Evolutionary conservation across 2,797 vertebrate genomes (phyloP), one percentile per base, ranked within the genome.

Genomic region (Sebastes oblongus): DNA sequence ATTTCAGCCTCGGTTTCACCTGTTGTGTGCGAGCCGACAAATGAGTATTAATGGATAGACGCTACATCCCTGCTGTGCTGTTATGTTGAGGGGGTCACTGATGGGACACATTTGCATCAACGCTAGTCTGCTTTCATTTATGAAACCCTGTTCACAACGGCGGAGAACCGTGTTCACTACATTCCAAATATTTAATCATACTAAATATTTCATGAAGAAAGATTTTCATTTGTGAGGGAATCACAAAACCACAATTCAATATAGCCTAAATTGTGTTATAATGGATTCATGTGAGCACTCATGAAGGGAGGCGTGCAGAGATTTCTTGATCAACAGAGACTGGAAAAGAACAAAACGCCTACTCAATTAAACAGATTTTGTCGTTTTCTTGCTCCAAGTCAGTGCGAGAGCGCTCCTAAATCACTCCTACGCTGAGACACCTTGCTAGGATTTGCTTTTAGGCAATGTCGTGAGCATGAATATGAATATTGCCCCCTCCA

Each of bases 131-230:
- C 65, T 78, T 88, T 77, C 73, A 75, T 73, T 80, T 9, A 78
- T 66, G 39, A 65, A 75, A 7, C 46, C n/a, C 29, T 75, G 20
- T 72, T 67, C 27, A 42, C 61, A 20, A 22, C 11, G 14, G 36
- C 30, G 11, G 29, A 18, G 22, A 75, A 69, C 52, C 24, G 18
- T 69, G 84, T 82, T 78, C 74, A 36, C 42, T 46, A 18, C 66
- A 46, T 62, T 55, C 34, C 62, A 77, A 65, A 86, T 89, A 78
- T 89, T 82, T 77, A 85, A 85, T 77, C 77, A 16, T 67, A 39
- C 16, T 81, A 66, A 89, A 90, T 86, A 81, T 86, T 90, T 87
- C 13, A 90, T 86, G 68, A 66, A 66, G 67, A 71, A n/a, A 39
- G 75, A 68, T 70, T 88, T 84, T 75, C 22, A 72, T 86, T 71